Percentiles rank a stretch among this genome's conserved stretches.
phyloP scores from a whole-genome alignment of 2,888 invertebrate genomes.

The Rhynchonema sp. region DNA sequence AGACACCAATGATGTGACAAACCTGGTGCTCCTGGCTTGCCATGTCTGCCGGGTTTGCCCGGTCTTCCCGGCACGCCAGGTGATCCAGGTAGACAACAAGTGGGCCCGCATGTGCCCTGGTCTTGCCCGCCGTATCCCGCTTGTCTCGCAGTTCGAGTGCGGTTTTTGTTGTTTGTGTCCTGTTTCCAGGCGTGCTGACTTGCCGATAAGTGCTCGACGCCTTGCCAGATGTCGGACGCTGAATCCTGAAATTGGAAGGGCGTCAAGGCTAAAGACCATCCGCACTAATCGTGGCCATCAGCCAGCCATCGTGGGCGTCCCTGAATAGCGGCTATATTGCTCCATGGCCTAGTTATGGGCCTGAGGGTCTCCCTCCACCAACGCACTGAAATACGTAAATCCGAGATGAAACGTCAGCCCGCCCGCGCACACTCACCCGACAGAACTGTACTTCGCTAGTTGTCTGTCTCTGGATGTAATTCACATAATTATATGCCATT shows the following conservation, averaged over 20 bases:
- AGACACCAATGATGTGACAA: too few relatives aligned
- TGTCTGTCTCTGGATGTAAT: neutral
- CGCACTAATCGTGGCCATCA: too few relatives aligned
- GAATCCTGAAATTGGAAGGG: neutral
- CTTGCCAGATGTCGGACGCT: neutral
- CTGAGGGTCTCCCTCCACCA: too few relatives aligned
- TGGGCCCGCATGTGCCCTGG: neutral
- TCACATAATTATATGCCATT: constrained; percentile 1
- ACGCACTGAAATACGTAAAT: too few relatives aligned
- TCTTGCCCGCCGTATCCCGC: neutral
- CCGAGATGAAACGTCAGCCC: too few relatives aligned
- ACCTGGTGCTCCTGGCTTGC: constrained; percentile 2
- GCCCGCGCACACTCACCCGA: neutral
- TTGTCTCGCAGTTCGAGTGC: neutral
- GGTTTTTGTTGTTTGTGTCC: neutral
- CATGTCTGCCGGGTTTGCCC: neutral
- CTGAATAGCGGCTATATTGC: too few relatives aligned
- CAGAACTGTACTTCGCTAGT: neutral
- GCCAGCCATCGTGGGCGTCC: too few relatives aligned
- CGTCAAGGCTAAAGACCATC: too few relatives aligned
- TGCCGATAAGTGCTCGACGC: neutral
- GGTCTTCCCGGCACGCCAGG: neutral
- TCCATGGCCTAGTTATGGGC: too few relatives aligned
- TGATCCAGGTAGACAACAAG: neutral
- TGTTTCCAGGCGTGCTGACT: neutral